Conservation (phyloP, 2,797 vertebrate species). For the Sebastes variabilis region DNA sequence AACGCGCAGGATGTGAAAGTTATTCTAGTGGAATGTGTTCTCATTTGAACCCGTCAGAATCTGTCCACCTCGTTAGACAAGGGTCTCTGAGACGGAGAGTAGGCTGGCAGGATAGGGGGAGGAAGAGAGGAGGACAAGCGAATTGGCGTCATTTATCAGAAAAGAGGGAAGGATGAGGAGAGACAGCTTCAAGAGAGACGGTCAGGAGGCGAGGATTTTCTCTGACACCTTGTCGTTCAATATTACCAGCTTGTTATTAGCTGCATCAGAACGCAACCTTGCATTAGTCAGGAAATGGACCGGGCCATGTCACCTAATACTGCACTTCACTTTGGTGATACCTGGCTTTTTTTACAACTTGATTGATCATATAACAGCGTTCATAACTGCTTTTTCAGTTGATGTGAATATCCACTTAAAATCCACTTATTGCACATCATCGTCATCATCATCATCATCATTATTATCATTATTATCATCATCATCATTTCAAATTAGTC, state of each 20-base stretch:
- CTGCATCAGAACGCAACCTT: slow-evolving; percentile 19
- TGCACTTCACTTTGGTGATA: background rate
- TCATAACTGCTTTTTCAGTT: background rate
- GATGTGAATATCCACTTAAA: background rate
- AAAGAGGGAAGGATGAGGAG: slow-evolving; percentile 46
- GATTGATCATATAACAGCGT: background rate
- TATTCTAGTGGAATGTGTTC: slow-evolving; percentile 74
- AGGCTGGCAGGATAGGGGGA: slow-evolving; percentile 11
- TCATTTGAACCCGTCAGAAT: slow-evolving; percentile 64
- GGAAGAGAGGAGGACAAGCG: slow-evolving; percentile 15
- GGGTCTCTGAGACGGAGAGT: slow-evolving; percentile 29
- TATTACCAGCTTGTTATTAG: slow-evolving; percentile 42
- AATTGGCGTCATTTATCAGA: slow-evolving; percentile 28
- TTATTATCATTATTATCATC: no score
- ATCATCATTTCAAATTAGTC: background rate
- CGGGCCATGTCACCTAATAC: background rate
- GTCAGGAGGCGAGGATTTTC: slow-evolving; percentile 21
- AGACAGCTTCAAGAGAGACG: slow-evolving; percentile 38
- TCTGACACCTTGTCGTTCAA: slow-evolving; percentile 46
- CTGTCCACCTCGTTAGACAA: slow-evolving; percentile 52
- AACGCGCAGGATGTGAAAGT: slow-evolving; percentile 44
- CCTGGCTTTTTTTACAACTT: background rate
- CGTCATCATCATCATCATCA: background rate
- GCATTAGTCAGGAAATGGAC: slow-evolving; percentile 2
- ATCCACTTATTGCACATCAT: background rate